phyloP scores from a whole-genome alignment of 2,113 vertebrate species.

The Alligator mississippiensis region DNA sequence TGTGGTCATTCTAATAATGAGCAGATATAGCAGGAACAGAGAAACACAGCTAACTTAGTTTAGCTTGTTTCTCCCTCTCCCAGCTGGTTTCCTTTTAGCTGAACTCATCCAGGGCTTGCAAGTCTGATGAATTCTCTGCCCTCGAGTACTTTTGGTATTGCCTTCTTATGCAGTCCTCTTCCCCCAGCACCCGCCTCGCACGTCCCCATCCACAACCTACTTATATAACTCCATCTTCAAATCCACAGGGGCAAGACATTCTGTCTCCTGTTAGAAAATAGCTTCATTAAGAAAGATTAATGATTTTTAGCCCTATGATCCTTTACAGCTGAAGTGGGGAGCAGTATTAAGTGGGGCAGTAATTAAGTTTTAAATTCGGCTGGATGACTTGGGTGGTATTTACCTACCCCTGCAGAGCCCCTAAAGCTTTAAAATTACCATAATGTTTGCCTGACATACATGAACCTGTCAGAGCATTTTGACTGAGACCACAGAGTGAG shows the following conservation, averaged over 20 bases:
- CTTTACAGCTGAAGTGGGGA: slow-evolving; percentile 24
- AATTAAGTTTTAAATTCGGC: slow-evolving; percentile 68
- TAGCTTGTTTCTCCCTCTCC: neutral
- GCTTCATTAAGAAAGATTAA: slow-evolving; percentile 72
- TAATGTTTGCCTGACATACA: slow-evolving; percentile 65
- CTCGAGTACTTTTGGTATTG: neutral
- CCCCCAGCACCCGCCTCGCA: rapidly evolving
- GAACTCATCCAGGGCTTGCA: neutral
- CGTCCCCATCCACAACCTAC: slow-evolving; percentile 13
- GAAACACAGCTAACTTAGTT: neutral
- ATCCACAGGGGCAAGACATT: slow-evolving; percentile 59
- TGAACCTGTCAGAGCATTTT: slow-evolving; percentile 63
- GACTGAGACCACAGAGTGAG: slow-evolving; percentile 15
- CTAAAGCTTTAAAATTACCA: slow-evolving; percentile 55
- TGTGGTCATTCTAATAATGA: neutral
- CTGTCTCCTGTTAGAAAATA: slow-evolving; percentile 64
- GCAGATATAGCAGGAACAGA: neutral
- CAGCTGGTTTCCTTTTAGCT: neutral
- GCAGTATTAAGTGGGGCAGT: slow-evolving; percentile 50
- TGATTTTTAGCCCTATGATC: slow-evolving; percentile 57
- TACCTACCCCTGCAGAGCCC: slow-evolving; percentile 42
- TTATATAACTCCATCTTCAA: slow-evolving; percentile 49
- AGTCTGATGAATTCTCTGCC: neutral
- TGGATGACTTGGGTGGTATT: slow-evolving; percentile 46
- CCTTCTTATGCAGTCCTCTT: neutral